A percentile compares a stretch with the other conserved stretches of the same genome.
phyloP scores from a whole-genome alignment of 2,113 vertebrate genomes.

The Channa argus region DNA sequence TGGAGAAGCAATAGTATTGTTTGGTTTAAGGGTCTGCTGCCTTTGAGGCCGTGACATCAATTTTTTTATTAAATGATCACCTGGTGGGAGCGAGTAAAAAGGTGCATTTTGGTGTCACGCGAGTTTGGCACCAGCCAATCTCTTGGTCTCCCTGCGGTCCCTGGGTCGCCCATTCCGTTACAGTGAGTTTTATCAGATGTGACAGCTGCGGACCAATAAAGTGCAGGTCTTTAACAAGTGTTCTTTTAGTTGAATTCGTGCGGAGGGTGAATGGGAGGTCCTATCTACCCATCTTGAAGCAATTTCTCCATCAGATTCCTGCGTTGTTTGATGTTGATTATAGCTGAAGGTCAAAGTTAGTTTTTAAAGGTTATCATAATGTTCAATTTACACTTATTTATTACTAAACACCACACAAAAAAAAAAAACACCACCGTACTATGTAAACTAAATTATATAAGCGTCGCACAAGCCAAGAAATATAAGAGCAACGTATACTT shows the following conservation, averaged over 20 bases:
- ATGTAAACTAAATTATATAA: conserved; percentile 33
- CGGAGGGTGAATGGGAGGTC: conserved; percentile 55
- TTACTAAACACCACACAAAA: no score
- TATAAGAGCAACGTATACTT: conserved; percentile 25
- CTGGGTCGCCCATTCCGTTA: conserved; percentile 59
- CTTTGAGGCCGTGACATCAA: conserved; percentile 23
- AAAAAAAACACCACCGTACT: not conserved
- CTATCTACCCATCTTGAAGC: conserved; percentile 54
- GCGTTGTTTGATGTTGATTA: conserved; percentile 56
- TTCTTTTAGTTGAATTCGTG: conserved; percentile 66
- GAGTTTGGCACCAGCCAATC: conserved; percentile 68
- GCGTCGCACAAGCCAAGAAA: conserved; percentile 29
- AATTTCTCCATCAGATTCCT: conserved; percentile 55
- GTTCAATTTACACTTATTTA: conserved; percentile 23
- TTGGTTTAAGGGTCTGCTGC: conserved; percentile 18
- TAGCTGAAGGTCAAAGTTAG: conserved; percentile 61
- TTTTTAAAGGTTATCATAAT: conserved; percentile 16
- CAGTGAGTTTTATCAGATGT: conserved; percentile 79
- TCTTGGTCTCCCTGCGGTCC: conserved; percentile 27
- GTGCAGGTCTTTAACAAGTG: conserved; percentile 78
- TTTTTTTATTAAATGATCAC: conserved; percentile 32
- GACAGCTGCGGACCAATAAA: conserved; percentile 76
- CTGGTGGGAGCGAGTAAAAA: conserved; percentile 42
- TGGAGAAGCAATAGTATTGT: conserved; percentile 19
- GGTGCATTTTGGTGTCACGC: conserved; percentile 58